Evolutionary conservation across 2,888 invertebrate species (phyloP), one percentile per base, ranked within the genome.

Genomic region (Dascillus cervinus): DNA sequence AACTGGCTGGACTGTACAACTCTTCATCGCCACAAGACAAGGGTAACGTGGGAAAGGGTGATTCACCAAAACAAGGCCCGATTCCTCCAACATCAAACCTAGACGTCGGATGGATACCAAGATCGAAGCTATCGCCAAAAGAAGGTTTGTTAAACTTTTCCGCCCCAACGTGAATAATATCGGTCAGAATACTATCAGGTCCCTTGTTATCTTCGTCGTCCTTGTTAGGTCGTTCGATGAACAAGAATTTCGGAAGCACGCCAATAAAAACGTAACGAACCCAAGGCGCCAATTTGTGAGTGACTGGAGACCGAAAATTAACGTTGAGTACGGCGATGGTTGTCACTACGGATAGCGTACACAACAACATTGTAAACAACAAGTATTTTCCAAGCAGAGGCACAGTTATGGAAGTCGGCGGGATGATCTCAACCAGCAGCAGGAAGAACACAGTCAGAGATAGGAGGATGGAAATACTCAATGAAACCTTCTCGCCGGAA

Each of bases 401-500:
- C 52, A 92, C 89, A 46, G 91, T 90, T 50, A 92, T 71, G 49
- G 91, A 91, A 46, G 92, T 92, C 31, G 92, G 89, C 51, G 92
- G 92, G 63, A 92, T 92, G 62, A 91, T 92, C 71, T 92, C 92
- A 56, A 87, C 90, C 61, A 94, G 72, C 52, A 92, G 73, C 58
- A 92, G 73, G 72, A 92, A 91, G 74, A 92, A 92, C 72, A 92
- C 91, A 57, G 91, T 92, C 59, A 92, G 71, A 49, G 92, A 92
- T 32, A 92, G 80, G 41, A 92, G 73, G 62, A 92, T 91, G 46
- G 90, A 91, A 58, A 92, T 91, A 65, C 94, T 94, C 44, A 97
- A 79, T 41, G 95, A 94, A 53, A 96, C 91, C 67, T 96, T 96
- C 69, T 97, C 96, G 47, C 96, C 96, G 29, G 92, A 92, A 69